phyloP scores from a whole-genome alignment of 2,888 invertebrate genomes.

The Philonicus albiceps region DNA sequence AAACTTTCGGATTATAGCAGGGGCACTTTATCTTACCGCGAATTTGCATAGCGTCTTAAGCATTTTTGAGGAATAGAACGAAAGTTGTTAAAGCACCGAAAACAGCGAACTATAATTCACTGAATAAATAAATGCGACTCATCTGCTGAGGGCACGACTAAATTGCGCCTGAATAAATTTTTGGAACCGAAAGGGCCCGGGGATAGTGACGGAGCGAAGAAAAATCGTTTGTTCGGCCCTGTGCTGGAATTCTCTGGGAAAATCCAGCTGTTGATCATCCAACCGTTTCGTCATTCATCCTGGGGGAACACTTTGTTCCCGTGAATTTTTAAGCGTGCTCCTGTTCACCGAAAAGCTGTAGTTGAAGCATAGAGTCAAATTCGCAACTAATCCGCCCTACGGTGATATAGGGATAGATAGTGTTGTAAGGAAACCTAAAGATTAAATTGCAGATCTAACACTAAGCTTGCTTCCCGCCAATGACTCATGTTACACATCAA shows the following conservation, averaged over 20 bases:
- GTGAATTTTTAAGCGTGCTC: neutral
- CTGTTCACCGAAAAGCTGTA: neutral
- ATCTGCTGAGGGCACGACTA: slow-evolving; percentile 5
- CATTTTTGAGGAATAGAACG: slow-evolving; percentile 6
- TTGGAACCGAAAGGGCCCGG: neutral
- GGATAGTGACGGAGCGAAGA: neutral
- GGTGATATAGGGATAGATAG: neutral
- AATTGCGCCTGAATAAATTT: slow-evolving; percentile 24
- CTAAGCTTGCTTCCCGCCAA: neutral
- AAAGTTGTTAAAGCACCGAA: slow-evolving; percentile 14
- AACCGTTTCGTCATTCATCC: slow-evolving; percentile 6
- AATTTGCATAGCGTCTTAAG: neutral
- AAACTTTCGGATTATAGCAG: slow-evolving; percentile 1
- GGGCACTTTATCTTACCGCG: neutral
- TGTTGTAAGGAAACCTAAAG: neutral
- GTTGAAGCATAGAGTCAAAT: neutral
- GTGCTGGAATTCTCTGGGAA: neutral
- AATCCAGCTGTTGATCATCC: slow-evolving; percentile 14
- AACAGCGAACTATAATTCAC: slow-evolving; percentile 15
- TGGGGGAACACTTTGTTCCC: neutral
- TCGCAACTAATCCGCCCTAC: neutral
- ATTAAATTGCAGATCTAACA: neutral
- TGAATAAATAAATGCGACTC: slow-evolving; percentile 14
- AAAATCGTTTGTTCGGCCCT: slow-evolving; percentile 1
- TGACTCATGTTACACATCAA: neutral